phyloP scores from a whole-genome alignment of 2,113 vertebrate genomes.

The Larimichthys crocea region DNA sequence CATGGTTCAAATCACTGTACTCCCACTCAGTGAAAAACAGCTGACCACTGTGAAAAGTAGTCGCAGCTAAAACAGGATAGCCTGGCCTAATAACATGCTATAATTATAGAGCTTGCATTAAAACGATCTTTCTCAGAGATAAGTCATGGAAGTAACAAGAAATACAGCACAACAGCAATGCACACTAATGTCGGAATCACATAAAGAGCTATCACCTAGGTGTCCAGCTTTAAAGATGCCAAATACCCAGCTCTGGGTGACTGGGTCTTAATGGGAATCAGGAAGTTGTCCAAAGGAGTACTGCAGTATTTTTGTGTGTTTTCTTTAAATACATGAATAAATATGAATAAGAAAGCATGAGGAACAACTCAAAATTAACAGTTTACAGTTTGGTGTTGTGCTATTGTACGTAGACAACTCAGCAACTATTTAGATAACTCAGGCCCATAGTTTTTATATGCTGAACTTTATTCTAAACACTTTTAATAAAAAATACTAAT shows the following conservation, averaged over 20 bases:
- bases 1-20: slow-evolving; percentile 32
- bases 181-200: slow-evolving; percentile 4
- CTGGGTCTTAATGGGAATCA: background rate
- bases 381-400: background rate
- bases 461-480: no score
- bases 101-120: slow-evolving; percentile 49
- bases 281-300: background rate
- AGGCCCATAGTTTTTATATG: no score
- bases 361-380: background rate
- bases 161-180: background rate
- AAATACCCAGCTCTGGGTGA: slow-evolving; percentile 16
- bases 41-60: slow-evolving; percentile 36
- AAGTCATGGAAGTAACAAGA: slow-evolving; percentile 11
- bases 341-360: background rate
- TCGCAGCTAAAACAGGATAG: slow-evolving; percentile 41
- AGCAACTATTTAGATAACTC: background rate
- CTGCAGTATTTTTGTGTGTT: background rate
- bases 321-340: background rate
- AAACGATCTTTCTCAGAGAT: slow-evolving; percentile 20
- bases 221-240: slow-evolving; percentile 25
- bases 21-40: slow-evolving; percentile 41
- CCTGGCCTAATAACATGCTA: slow-evolving; percentile 45
- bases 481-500: no score
- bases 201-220: slow-evolving; percentile 40
- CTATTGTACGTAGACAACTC: background rate